A percentile compares a stretch with the other conserved stretches of the same genome.
These are phyloP conservation scores for Sceloporus tristichus DNA, from an alignment of 2,113 vertebrate genomes.

Conservation along the genomic window DNA sequence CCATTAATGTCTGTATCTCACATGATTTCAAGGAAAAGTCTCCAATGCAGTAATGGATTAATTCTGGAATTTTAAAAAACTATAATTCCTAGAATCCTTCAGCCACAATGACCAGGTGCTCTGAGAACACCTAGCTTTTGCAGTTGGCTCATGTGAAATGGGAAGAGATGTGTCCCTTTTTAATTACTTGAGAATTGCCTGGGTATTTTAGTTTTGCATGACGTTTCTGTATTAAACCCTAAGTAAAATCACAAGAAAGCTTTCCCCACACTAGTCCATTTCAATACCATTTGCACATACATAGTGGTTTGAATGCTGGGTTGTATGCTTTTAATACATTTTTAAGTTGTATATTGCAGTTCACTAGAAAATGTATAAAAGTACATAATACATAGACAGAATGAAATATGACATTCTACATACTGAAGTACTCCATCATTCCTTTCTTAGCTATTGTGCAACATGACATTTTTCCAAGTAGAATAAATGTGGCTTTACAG, in stretches of 20 bases:
- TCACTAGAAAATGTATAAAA: constrained; percentile 39
- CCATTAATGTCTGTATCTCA: neutral
- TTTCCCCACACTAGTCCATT: neutral
- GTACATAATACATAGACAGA: constrained; percentile 18
- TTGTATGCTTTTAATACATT: constrained; percentile 4
- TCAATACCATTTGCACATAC: neutral
- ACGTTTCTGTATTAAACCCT: neutral
- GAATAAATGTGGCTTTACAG: constrained; percentile 22
- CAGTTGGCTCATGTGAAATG: too few species aligned
- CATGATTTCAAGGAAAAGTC: neutral
- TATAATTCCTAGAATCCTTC: too few species aligned
- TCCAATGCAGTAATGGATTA: neutral
- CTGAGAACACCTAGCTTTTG: too few species aligned
- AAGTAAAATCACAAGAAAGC: too few species aligned
- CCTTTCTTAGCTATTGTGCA: constrained; percentile 69
- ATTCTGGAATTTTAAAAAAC: too few species aligned
- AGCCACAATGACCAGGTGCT: too few species aligned
- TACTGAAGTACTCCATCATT: constrained; percentile 14
- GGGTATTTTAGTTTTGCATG: neutral
- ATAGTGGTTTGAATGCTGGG: neutral
- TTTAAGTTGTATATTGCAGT: neutral
- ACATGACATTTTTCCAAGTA: constrained; percentile 63
- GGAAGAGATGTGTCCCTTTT: neutral
- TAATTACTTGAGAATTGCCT: neutral
- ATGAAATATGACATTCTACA: constrained; percentile 27